Evolutionary conservation across 2,888 invertebrate genomes (phyloP).

Genomic region (Phasia obesa): DNA sequence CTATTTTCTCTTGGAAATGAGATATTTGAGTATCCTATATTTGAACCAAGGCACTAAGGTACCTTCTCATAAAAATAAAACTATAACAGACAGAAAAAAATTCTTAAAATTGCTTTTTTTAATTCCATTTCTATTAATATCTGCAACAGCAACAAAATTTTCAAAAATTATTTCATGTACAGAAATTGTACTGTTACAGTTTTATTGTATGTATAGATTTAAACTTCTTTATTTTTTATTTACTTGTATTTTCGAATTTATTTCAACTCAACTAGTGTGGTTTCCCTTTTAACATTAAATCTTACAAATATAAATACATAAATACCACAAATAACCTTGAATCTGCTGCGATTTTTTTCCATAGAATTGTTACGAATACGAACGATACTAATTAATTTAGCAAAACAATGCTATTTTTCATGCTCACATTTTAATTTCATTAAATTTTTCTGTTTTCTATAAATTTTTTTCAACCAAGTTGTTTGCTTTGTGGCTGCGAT

Average conservation of each 20-base stretch:
- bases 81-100: too few species aligned
- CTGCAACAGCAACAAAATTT: too few species aligned
- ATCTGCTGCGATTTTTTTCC: not conserved
- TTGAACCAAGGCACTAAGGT: too few species aligned
- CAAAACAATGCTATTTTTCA: slow-evolving; percentile 56
- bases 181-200: too few species aligned
- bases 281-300: not conserved
- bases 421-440: slow-evolving; percentile 42
- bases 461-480: not conserved
- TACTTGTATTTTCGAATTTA: slow-evolving; percentile 13
- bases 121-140: too few species aligned
- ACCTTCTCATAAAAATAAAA: too few species aligned
- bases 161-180: too few species aligned
- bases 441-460: slow-evolving; percentile 14
- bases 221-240: not conserved
- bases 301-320: not conserved
- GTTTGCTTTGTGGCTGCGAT: not conserved
- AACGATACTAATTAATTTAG: slow-evolving; percentile 58
- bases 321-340: slow-evolving; percentile 34
- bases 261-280: slow-evolving; percentile 31
- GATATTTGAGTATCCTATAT: too few species aligned
- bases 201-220: too few species aligned
- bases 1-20: too few species aligned
- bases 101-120: too few species aligned
- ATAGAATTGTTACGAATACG: too few species aligned